Conservation (phyloP, 2,797 vertebrate genomes). For the Gephyroberyx darwinii region DNA sequence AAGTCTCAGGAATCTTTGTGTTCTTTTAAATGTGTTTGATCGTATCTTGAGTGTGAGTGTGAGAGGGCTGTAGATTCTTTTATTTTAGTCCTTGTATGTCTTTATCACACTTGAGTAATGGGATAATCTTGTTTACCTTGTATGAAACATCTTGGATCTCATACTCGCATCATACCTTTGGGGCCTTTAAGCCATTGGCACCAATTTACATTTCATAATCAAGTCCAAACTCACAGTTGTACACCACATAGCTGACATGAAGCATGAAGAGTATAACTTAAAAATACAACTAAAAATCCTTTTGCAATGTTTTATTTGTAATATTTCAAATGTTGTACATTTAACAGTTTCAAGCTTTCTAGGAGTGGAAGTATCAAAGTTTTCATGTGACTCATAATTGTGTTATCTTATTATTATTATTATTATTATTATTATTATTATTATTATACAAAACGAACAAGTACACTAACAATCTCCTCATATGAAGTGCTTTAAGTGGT, state of each 20-base stretch:
- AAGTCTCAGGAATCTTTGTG: no score
- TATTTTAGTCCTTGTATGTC: no score
- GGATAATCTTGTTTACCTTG: slow-evolving; percentile 17
- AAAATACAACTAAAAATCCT: neutral
- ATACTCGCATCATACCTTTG: slow-evolving; percentile 12
- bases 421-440: neutral
- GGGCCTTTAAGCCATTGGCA: slow-evolving; percentile 19
- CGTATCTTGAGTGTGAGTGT: no score
- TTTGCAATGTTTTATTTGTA: slow-evolving; percentile 61
- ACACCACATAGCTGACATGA: neutral
- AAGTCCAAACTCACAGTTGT: neutral
- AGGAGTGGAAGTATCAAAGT: neutral
- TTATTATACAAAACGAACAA: slow-evolving; percentile 15
- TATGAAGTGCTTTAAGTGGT: slow-evolving; percentile 60
- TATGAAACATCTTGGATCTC: slow-evolving; percentile 19
- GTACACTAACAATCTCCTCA: slow-evolving; percentile 22
- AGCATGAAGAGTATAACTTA: neutral
- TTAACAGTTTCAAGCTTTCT: slow-evolving; percentile 43
- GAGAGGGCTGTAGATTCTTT: no score
- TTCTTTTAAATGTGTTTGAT: no score
- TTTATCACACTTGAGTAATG: slow-evolving; percentile 11
- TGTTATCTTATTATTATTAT: neutral
- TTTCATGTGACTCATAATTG: slow-evolving; percentile 13
- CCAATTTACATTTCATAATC: slow-evolving; percentile 20
- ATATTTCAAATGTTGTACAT: slow-evolving; percentile 45